Base-by-base conservation (phyloP, 2,113 vertebrate genomes). In the Morone chrysops region DNA sequence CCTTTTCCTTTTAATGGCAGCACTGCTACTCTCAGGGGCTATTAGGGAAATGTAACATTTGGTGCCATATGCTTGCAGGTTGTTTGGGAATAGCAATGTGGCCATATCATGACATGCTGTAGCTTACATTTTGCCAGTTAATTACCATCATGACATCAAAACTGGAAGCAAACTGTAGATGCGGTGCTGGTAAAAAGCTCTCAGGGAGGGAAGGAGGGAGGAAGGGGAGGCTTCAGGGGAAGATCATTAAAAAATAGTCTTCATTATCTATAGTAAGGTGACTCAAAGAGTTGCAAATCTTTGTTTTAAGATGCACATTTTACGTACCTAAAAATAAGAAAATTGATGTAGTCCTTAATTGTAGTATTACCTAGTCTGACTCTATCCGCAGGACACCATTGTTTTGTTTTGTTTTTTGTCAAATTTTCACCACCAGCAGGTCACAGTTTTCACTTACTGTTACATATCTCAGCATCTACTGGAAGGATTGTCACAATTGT, bases 41-140 rank as follows among this genome's bases (percentile, higher is more conserved):
- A 93, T 94, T 95, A 94, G 91, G 86, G 90, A 88, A 92, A 90
- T 90, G 91, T 86, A 94, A 94, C 95, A 94, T 94, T 95, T 86
- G 87, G 92, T 89, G 92, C 95, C 95, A 95, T 96, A 95, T 96
- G 95, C 91, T 95, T 59, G 93, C 92, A 92, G 93, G 93, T 91
- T 95, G 94, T 94, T 90, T 82, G 93, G 93, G 95, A 95, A 94
- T 93, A 92, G 91, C 68, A 78, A 88, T 87, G 87, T 54, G 89
- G 93, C 87, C 86, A 76, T 87, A 92, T 83, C 88, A 53, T 90
- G 91, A 91, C 90, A 94, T 54, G 90, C 92, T 92, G 93, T 91
- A 92, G 91, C 89, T 88, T 92, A 92, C 87, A 84, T 91, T 94
- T 92, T 93, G 90, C 92, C 94, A 95, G 92, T 95, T 95, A 95